Conservation (phyloP, 2,888 invertebrate genomes). For the Tillus elongatus region DNA sequence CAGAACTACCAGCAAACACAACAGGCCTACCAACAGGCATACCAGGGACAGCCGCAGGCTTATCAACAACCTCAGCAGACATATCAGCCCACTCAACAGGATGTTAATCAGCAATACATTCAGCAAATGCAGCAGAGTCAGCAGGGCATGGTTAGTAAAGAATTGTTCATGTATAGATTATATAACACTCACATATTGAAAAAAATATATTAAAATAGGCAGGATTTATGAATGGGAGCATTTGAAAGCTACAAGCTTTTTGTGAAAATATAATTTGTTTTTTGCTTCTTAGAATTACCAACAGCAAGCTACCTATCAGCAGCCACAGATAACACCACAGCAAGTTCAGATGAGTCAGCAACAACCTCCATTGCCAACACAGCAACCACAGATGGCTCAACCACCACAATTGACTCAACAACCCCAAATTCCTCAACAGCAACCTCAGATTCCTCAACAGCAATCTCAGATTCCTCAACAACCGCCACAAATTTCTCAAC, state of each 20-base stretch:
- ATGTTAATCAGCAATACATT: constrained; percentile 12
- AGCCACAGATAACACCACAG: constrained; percentile 10
- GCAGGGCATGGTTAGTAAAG: no score
- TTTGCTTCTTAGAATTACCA: no score
- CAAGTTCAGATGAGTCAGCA: constrained; percentile 13
- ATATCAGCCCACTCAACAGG: constrained; percentile 19
- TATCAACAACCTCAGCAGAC: constrained; percentile 21
- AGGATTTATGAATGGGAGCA: no score
- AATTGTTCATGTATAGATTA: no score
- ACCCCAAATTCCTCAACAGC: constrained; percentile 39
- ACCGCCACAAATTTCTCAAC: constrained; percentile 9
- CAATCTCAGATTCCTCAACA: constrained; percentile 24
- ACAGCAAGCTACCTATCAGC: constrained; percentile 14
- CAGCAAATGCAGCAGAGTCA: constrained; percentile 10
- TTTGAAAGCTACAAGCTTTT: no score
- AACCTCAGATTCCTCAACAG: constrained; percentile 36
- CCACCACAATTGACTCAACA: constrained; percentile 17
- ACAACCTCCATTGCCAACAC: constrained; percentile 19
- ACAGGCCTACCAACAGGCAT: constrained; percentile 13
- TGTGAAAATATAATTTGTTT: no score
- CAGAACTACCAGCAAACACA: constrained; percentile 18
- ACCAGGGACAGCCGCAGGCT: constrained; percentile 7
- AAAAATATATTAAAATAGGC: no score
- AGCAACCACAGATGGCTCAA: constrained; percentile 14
- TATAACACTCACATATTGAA: no score